Percentiles rank a stretch among this genome's conserved stretches.
Conservation (phyloP, 2,888 invertebrate genomes). For the Leptogaster cylindrica region DNA sequence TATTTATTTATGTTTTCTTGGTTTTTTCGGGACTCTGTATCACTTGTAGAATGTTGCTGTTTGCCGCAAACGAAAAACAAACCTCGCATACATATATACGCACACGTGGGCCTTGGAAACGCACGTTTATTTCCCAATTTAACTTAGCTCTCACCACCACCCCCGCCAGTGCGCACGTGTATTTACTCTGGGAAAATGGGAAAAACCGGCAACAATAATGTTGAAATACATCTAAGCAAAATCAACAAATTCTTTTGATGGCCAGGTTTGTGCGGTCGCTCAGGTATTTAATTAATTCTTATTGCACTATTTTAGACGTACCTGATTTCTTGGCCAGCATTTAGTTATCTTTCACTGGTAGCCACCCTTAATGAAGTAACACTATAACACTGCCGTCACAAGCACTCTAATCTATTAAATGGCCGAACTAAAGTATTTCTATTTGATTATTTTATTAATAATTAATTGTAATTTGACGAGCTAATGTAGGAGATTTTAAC, state of each 20-base stretch:
- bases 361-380: too few species aligned
- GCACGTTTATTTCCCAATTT: constrained; percentile 38
- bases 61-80: constrained; percentile 21
- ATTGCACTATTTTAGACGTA: constrained; percentile 5
- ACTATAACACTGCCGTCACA: too few species aligned
- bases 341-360: constrained; percentile 4
- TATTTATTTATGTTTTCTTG: too few species aligned
- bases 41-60: constrained; percentile 34
- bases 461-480: neutral
- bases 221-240: constrained; percentile 3
- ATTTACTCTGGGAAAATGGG: constrained; percentile 13
- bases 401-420: too few species aligned
- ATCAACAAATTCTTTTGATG: neutral
- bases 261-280: too few species aligned
- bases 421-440: too few species aligned
- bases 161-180: constrained; percentile 35
- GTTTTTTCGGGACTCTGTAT: neutral
- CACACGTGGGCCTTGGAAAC: constrained; percentile 36
- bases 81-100: constrained; percentile 30
- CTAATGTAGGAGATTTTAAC: neutral
- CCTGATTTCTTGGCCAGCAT: constrained; percentile 25
- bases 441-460: neutral
- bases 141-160: constrained; percentile 26
- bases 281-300: constrained; percentile 13
- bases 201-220: constrained; percentile 26